Conservation (phyloP, 2,888 invertebrate genomes). For the Drosophila subsilvestris region DNA sequence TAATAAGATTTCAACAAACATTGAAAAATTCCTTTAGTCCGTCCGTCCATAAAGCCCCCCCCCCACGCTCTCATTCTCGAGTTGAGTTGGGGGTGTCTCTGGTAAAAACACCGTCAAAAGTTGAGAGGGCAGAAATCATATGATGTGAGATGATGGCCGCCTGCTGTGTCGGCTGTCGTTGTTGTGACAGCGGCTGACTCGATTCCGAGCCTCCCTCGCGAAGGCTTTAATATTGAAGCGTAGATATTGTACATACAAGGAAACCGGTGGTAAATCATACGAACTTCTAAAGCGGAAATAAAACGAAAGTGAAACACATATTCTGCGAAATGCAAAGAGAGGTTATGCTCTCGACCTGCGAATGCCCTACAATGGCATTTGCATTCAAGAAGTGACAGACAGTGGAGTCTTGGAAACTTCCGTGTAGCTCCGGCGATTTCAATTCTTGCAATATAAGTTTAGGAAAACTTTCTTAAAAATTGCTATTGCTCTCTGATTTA, state of each 20-base stretch:
- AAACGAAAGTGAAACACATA: slow-evolving; percentile 48
- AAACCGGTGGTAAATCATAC: slow-evolving; percentile 45
- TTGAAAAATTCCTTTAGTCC: slow-evolving; percentile 63
- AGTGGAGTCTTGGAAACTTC: not conserved
- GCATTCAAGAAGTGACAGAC: not conserved
- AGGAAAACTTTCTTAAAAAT: too few species aligned
- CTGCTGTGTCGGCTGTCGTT: slow-evolving; percentile 48
- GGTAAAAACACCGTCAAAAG: slow-evolving; percentile 44
- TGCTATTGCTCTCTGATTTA: too few species aligned
- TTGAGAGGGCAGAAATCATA: slow-evolving; percentile 52
- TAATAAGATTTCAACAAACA: slow-evolving; percentile 78
- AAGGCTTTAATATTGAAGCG: slow-evolving; percentile 28
- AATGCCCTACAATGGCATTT: slow-evolving; percentile 18
- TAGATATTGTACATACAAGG: slow-evolving; percentile 20
- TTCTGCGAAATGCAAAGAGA: slow-evolving; percentile 14
- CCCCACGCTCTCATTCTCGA: not conserved
- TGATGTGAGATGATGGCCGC: slow-evolving; percentile 46
- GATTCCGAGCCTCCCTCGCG: not conserved
- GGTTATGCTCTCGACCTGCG: slow-evolving; percentile 20
- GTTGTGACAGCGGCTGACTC: slow-evolving; percentile 51
- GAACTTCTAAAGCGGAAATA: slow-evolving; percentile 41
- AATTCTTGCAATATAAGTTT: too few species aligned
- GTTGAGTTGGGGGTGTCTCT: slow-evolving; percentile 54
- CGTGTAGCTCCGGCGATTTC: too few species aligned
- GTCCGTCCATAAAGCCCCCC: slow-evolving; percentile 2